Percentiles rank a stretch among this genome's conserved stretches.
These are phyloP conservation scores for Bruchidius siliquastri DNA, from an alignment of 2,888 invertebrate genomes.

Conservation along the genomic window DNA sequence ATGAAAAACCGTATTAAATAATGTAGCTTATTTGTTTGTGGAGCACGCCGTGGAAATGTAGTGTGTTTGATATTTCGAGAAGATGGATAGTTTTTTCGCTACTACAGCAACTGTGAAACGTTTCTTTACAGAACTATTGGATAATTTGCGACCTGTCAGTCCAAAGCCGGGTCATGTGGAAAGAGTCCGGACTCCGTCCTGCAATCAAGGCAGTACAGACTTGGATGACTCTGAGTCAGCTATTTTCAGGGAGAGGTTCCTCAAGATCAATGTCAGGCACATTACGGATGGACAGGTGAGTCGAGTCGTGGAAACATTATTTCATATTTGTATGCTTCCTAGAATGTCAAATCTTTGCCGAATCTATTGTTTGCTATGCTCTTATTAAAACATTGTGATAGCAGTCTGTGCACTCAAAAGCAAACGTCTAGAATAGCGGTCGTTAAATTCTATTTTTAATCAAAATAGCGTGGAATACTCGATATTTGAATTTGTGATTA, in stretches of 20 bases:
- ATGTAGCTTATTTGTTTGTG: neutral
- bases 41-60: neutral
- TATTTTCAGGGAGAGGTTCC: slow-evolving; percentile 73
- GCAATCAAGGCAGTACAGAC: slow-evolving; percentile 43
- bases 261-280: slow-evolving; percentile 88
- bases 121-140: slow-evolving; percentile 65
- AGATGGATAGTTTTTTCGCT: neutral
- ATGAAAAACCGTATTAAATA: no score
- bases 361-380: no score
- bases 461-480: no score
- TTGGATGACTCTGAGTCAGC: slow-evolving; percentile 46
- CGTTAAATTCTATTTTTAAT: no score
- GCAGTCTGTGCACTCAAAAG: no score
- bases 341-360: no score
- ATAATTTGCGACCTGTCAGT: slow-evolving; percentile 77
- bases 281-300: slow-evolving; percentile 80
- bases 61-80: neutral
- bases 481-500: no score
- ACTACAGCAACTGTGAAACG: slow-evolving; percentile 11
- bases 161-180: slow-evolving; percentile 76
- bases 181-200: slow-evolving; percentile 57
- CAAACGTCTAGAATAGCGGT: no score
- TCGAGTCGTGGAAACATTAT: neutral
- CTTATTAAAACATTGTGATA: no score
- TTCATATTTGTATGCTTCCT: no score